These are phyloP conservation scores for Penaeus monodon DNA, from an alignment of 2,888 invertebrate genomes.

Conservation along the genomic window DNA sequence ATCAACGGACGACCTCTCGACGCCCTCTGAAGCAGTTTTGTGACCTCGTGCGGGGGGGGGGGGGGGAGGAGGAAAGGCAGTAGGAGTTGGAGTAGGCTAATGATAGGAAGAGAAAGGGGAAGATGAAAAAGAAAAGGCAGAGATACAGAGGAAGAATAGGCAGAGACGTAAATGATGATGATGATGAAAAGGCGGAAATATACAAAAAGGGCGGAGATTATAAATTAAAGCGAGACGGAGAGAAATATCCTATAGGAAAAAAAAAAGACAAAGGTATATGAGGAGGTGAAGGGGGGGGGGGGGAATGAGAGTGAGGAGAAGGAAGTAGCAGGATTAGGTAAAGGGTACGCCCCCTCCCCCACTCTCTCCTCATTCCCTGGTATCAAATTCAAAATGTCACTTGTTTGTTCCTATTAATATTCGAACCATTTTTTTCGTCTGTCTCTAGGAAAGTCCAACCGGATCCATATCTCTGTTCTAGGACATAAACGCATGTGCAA, in stretches of 20 bases:
- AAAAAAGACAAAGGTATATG: neutral
- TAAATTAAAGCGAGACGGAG: neutral
- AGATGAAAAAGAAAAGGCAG: neutral
- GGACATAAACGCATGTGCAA: too few species aligned
- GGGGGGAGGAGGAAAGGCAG: slow-evolving; percentile 66
- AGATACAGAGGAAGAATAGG: neutral
- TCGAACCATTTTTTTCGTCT: too few species aligned
- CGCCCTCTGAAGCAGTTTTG: slow-evolving; percentile 60
- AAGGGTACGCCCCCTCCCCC: neutral
- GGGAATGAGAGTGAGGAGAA: slow-evolving; percentile 12
- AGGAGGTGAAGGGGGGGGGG: neutral
- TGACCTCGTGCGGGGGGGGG: slow-evolving; percentile 66
- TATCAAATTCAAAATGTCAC: neutral
- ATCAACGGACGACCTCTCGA: slow-evolving; percentile 62
- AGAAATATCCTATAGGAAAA: neutral
- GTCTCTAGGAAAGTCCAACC: too few species aligned
- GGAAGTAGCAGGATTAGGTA: neutral
- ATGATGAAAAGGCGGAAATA: neutral
- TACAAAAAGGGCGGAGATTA: neutral
- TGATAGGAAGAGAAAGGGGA: neutral
- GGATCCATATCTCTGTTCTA: too few species aligned
- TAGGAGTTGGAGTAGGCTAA: neutral
- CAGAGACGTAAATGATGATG: neutral
- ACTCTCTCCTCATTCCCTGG: neutral
- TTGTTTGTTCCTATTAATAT: too few species aligned